Evolutionary conservation across 2,888 invertebrate species (phyloP).

Genomic region (Nephrotoma appendiculata): DNA sequence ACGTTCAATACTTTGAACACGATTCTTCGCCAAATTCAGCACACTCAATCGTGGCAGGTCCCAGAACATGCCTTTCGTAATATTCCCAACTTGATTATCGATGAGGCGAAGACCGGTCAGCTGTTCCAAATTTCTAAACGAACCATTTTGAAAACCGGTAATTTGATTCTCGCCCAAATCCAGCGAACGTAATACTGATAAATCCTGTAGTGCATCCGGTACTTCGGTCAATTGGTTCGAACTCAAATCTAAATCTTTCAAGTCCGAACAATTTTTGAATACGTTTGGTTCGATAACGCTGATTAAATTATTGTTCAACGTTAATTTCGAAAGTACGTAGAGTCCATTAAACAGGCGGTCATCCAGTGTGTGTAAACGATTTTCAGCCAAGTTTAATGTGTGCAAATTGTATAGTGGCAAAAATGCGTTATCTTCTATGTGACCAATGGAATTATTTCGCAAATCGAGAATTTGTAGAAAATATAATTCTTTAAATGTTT

Average conservation of each 20-base stretch:
- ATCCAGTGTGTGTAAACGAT: slow-evolving; percentile 66
- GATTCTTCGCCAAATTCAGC: slow-evolving; percentile 78
- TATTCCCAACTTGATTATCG: slow-evolving; percentile 78
- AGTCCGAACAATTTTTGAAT: slow-evolving; percentile 74
- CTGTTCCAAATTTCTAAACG: slow-evolving; percentile 73
- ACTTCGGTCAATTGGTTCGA: slow-evolving; percentile 71
- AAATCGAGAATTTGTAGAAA: slow-evolving; percentile 75
- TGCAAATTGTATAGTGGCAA: slow-evolving; percentile 76
- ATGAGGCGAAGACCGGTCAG: slow-evolving; percentile 77
- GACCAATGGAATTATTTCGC: slow-evolving; percentile 76
- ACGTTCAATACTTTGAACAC: slow-evolving; percentile 71
- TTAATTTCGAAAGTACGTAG: slow-evolving; percentile 69
- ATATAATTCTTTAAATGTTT: slow-evolving; percentile 74
- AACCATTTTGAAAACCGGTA: slow-evolving; percentile 61
- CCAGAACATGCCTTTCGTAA: slow-evolving; percentile 76
- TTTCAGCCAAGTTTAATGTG: slow-evolving; percentile 78
- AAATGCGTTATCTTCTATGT: slow-evolving; percentile 78
- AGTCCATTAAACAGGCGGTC: slow-evolving; percentile 71
- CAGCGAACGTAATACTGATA: slow-evolving; percentile 70
- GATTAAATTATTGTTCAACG: slow-evolving; percentile 72
- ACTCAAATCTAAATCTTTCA: slow-evolving; percentile 80
- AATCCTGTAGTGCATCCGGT: slow-evolving; percentile 67
- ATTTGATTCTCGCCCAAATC: slow-evolving; percentile 90
- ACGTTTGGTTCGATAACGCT: slow-evolving; percentile 64
- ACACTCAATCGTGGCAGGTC: slow-evolving; percentile 73